These are phyloP conservation scores for Montipora capricornis DNA, from an alignment of 64 coral and sea anemone species.

Conservation along the genomic window DNA sequence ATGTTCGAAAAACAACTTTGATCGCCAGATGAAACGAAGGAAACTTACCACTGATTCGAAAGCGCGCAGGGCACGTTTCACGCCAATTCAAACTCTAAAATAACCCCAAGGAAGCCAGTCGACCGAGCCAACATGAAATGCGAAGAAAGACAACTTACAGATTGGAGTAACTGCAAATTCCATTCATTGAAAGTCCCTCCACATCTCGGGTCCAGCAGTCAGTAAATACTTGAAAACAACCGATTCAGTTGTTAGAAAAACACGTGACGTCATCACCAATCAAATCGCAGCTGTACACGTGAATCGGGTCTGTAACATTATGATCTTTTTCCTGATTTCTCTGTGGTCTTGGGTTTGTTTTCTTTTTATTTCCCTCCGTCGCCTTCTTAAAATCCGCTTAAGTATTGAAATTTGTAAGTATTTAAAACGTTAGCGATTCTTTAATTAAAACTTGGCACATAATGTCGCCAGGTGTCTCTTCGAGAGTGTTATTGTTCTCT, in stretches of 20 bases:
- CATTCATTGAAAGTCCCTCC: constrained; percentile 6
- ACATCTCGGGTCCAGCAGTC: neutral
- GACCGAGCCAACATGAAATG: neutral
- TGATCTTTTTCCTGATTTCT: neutral
- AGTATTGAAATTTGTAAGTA: neutral
- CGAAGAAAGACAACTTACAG: neutral
- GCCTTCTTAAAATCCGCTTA: neutral
- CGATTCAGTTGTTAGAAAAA: constrained; percentile 41
- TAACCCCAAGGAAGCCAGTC: neutral
- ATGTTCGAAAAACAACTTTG: constrained; percentile 60
- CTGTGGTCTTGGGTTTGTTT: neutral
- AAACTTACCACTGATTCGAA: neutral
- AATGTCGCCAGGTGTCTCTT: neutral
- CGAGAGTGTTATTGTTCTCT: too few species aligned
- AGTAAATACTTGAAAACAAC: constrained; percentile 48
- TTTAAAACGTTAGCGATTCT: neutral
- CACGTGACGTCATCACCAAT: constrained; percentile 63
- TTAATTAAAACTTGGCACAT: neutral
- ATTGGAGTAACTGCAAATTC: constrained; percentile 7
- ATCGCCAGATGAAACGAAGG: neutral
- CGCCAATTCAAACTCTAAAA: neutral
- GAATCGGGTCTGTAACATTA: neutral
- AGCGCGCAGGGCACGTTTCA: neutral
- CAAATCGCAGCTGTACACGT: constrained; percentile 18
- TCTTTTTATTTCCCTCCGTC: neutral